Base-by-base conservation (phyloP, 2,797 vertebrate genomes). In the Zenarchopterus dispar region DNA sequence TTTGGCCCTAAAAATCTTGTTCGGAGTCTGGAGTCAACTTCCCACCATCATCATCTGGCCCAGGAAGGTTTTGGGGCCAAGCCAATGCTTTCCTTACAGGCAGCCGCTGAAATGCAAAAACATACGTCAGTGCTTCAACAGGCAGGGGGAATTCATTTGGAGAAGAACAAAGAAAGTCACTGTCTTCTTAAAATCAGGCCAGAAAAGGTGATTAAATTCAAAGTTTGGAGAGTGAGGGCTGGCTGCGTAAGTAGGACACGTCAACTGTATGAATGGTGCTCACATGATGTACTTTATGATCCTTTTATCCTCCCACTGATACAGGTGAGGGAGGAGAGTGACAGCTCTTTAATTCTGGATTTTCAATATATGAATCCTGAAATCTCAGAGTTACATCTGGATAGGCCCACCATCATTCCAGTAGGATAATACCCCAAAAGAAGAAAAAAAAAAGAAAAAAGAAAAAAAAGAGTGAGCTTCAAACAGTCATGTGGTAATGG, bases 231-330 rank as follows among this genome's bases (percentile, higher is more conserved):
- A 66, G 36, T 31, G 52, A 56, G 39, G n/a, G 11, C 17, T 22
- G 62, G 33, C 44, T 56, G 31, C 11, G 17, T 60, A 60, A 60
- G 57, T 48, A 22, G 53, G 52, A 10, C 46, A 50, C 10, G 24
- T 44, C 24, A 56, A 66, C 36, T 23, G 21, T 43, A 46, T 52
- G 56, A 67, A 36, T 58, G 15, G n/a, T n/a, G 31, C 18, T 24
- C 28, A 36, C 43, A 31, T 3, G 18, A 41, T 39, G 31, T 8
- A 26, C 42, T 47, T 28, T 41, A 46, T 67, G 56, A 59, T 59
- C 49, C 53, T 67, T 47, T 59, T 47, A 53, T 59, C 31, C 56
- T 18, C 13, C n/a, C 31, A 36, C 15, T 9, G 49, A 45, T 3
- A 22, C 15, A 53, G 10, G 18, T n/a, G 21, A 53, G 49, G 42